These are phyloP conservation scores for Whitmania pigra DNA, from an alignment of 1,140 invertebrate species.

Conservation along the genomic window DNA sequence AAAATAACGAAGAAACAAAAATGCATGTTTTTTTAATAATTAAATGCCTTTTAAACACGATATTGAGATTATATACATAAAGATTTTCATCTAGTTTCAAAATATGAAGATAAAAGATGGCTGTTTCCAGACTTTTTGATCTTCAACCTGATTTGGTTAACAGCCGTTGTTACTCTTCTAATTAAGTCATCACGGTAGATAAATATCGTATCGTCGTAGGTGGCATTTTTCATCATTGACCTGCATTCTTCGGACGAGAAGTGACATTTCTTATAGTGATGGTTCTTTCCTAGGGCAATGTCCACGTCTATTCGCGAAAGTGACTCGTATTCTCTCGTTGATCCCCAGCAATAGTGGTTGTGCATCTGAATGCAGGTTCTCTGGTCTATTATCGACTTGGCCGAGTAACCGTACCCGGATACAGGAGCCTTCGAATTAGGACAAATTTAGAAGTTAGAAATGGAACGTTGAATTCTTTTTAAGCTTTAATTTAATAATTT, in stretches of 20 bases:
- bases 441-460: no score
- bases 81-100: no score
- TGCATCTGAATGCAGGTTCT: constrained; percentile 20
- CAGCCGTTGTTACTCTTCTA: neutral
- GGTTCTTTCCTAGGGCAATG: constrained; percentile 4
- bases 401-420: constrained; percentile 16
- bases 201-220: neutral
- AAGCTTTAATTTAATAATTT: neutral
- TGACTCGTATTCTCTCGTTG: neutral
- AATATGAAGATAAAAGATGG: neutral
- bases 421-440: neutral
- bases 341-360: constrained; percentile 23
- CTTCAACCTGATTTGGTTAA: neutral
- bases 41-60: no score
- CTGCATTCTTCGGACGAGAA: constrained; percentile 13
- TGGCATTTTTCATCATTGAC: neutral
- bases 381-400: constrained; percentile 21
- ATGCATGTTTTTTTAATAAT: no score
- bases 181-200: neutral
- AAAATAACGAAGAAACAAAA: no score
- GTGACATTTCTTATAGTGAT: constrained; percentile 25
- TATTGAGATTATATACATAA: no score
- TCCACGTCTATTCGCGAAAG: neutral
- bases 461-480: neutral
- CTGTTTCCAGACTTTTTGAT: neutral